These are phyloP conservation scores for Drosophila tropicalis DNA, from an alignment of 1,140 invertebrate genomes.

Conservation along the genomic window DNA sequence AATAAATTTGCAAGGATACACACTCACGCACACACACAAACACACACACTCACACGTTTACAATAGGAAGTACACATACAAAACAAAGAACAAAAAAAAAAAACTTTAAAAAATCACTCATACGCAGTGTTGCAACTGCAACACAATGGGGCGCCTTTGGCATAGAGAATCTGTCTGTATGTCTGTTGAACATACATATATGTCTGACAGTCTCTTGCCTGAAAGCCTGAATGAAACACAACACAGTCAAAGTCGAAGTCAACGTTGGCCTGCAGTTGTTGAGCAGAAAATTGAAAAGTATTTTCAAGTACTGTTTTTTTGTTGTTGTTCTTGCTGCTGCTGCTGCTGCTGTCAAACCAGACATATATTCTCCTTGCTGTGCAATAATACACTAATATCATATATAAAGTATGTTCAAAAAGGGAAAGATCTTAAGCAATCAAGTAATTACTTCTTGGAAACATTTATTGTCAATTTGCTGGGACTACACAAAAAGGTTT, in stretches of 20 bases:
- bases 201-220: constrained; percentile 40
- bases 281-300: constrained; percentile 81
- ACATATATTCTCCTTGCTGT: constrained; percentile 33
- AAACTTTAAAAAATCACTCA: constrained; percentile 69
- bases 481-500: too few relatives aligned
- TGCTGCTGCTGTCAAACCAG: constrained; percentile 49
- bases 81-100: constrained; percentile 15
- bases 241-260: constrained; percentile 36
- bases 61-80: constrained; percentile 9
- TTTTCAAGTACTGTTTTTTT: constrained; percentile 52
- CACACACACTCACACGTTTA: too few relatives aligned
- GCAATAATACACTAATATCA: constrained; percentile 12
- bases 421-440: background rate
- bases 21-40: constrained; percentile 23
- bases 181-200: constrained; percentile 34
- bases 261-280: constrained; percentile 69
- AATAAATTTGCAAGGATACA: constrained; percentile 65
- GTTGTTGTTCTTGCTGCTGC: constrained; percentile 20
- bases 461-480: too few relatives aligned
- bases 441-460: too few relatives aligned
- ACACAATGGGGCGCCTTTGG: constrained; percentile 39
- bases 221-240: background rate
- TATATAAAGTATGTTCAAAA: background rate
- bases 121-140: constrained; percentile 71
- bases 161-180: constrained; percentile 33